Percentiles rank a stretch among this genome's conserved stretches.
These are phyloP conservation scores for Macaca mulatta DNA, from an alignment of 2,113 vertebrate species.

Conservation along the genomic window DNA sequence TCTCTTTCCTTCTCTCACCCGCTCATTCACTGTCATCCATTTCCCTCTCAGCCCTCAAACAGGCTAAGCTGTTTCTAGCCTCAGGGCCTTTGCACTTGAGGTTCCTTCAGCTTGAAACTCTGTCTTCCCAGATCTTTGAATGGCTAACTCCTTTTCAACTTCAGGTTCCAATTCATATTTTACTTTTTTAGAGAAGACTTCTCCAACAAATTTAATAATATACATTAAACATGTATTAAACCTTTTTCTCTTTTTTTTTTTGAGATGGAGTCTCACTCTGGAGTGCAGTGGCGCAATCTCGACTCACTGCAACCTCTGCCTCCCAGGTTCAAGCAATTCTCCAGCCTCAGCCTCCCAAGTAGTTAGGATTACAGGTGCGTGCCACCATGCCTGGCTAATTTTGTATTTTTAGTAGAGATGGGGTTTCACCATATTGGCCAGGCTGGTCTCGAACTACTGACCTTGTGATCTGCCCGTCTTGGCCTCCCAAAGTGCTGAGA, in stretches of 20 bases:
- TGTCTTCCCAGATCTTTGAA: neutral
- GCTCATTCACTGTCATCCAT: neutral
- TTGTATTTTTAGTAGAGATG: no score
- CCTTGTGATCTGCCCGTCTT: no score
- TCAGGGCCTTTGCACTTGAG: neutral
- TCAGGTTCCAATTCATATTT: neutral
- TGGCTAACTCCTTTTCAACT: slow-evolving; percentile 17
- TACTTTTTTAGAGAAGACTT: neutral
- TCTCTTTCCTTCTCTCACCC: neutral
- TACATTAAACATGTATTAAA: neutral
- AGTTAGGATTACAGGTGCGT: no score
- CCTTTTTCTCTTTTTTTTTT: neutral
- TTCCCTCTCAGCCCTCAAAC: neutral
- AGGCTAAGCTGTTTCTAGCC: neutral
- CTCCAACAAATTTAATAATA: neutral
- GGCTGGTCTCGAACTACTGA: no score
- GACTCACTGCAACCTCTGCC: no score
- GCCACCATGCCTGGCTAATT: no score
- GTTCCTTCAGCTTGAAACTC: neutral
- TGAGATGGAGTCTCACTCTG: no score
- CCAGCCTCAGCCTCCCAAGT: no score
- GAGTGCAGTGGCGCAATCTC: no score
- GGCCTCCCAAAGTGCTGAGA: no score
- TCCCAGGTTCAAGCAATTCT: no score
- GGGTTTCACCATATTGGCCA: no score